Evolutionary conservation across 2,113 vertebrate genomes (phyloP).

Genomic region (Bos taurus): DNA sequence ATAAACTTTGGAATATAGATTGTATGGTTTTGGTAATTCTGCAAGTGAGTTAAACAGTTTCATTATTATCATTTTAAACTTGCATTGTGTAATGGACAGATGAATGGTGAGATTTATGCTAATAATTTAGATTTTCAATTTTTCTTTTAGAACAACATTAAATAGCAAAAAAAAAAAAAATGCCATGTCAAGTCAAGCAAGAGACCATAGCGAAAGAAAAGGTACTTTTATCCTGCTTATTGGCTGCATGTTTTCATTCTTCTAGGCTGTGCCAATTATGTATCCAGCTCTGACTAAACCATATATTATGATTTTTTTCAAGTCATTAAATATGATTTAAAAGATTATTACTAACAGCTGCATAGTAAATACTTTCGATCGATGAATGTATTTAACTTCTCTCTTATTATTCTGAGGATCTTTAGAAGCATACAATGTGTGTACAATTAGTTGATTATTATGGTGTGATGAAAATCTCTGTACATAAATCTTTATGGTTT

Average conservation of each 20-base stretch:
- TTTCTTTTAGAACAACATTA: neutral
- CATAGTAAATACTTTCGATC: neutral
- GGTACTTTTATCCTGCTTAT: neutral
- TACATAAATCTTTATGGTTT: neutral
- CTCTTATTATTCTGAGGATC: neutral
- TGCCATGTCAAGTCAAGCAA: neutral
- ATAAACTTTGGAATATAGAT: neutral
- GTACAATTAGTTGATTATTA: slow-evolving; percentile 26
- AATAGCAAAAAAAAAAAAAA: neutral
- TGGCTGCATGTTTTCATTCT: neutral
- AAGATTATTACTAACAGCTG: neutral
- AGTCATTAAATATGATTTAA: slow-evolving; percentile 16
- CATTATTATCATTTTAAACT: slow-evolving; percentile 19
- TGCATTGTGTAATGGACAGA: neutral
- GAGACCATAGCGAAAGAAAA: neutral
- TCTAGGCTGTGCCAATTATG: neutral
- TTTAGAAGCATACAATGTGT: neutral
- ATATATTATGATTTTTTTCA: neutral
- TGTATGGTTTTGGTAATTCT: neutral
- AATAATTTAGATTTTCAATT: slow-evolving; percentile 7
- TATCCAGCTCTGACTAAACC: neutral
- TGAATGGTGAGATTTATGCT: neutral
- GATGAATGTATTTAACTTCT: neutral
- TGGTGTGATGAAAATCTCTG: neutral
- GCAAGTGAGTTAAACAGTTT: neutral